These are phyloP conservation scores for Hemicrepidius hirtus DNA, from an alignment of 2,888 invertebrate species.

Conservation along the genomic window DNA sequence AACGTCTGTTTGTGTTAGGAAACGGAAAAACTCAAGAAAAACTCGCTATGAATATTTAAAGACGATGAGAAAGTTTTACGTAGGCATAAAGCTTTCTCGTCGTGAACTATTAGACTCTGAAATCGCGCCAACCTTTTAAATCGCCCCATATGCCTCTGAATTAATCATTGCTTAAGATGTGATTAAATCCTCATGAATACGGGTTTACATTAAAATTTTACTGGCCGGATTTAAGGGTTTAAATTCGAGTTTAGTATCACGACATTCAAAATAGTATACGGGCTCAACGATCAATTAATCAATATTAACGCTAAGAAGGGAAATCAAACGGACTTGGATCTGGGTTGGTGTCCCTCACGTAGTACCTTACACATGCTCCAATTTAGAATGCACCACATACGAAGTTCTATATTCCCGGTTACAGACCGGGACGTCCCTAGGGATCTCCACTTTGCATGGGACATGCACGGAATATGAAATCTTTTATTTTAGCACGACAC, in stretches of 20 bases:
- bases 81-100: slow-evolving; percentile 56
- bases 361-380: slow-evolving; percentile 47
- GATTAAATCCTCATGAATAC: slow-evolving; percentile 62
- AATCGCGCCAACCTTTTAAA: slow-evolving; percentile 55
- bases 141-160: slow-evolving; percentile 60
- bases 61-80: slow-evolving; percentile 58
- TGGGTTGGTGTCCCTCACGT: slow-evolving; percentile 37
- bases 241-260: slow-evolving; percentile 31
- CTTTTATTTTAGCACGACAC: slow-evolving; percentile 41
- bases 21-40: slow-evolving; percentile 57
- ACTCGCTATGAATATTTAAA: slow-evolving; percentile 57
- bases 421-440: slow-evolving; percentile 57
- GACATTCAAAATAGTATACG: slow-evolving; percentile 6
- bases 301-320: slow-evolving; percentile 27
- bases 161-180: slow-evolving; percentile 60
- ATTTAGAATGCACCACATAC: slow-evolving; percentile 54
- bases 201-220: slow-evolving; percentile 63
- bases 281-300: slow-evolving; percentile 29
- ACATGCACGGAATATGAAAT: slow-evolving; percentile 55
- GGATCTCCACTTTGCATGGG: slow-evolving; percentile 62
- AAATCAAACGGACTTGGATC: slow-evolving; percentile 17
- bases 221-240: slow-evolving; percentile 63
- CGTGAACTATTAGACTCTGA: slow-evolving; percentile 50
- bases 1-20: slow-evolving; percentile 50
- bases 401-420: slow-evolving; percentile 52